Evolutionary conservation across 2,797 vertebrate genomes (phyloP).

Genomic region (Brachyrhaphis roseni): DNA sequence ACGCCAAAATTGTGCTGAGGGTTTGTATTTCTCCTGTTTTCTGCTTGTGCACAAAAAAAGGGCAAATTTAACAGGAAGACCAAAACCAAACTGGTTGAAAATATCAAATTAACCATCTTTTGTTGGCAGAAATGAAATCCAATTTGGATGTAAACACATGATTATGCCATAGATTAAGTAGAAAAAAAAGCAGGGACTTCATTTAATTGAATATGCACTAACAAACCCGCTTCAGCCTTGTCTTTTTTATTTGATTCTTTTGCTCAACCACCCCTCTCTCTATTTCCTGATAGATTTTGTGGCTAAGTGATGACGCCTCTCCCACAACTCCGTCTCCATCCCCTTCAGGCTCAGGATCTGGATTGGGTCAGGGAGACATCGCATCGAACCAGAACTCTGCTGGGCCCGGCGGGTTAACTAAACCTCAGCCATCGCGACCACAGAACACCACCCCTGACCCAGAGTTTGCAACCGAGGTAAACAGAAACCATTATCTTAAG

Average conservation of each 20-base stretch:
- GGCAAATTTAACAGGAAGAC: not conserved
- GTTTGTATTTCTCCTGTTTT: constrained; percentile 69
- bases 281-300: constrained; percentile 81
- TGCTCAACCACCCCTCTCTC: constrained; percentile 2
- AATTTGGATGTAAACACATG: not conserved
- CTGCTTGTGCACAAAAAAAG: not conserved
- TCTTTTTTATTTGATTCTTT: not conserved
- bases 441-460: constrained; percentile 83
- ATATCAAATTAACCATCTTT: constrained; percentile 2
- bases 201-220: not conserved
- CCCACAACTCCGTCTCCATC: constrained; percentile 74
- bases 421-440: constrained; percentile 73
- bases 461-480: constrained; percentile 88
- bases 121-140: not conserved
- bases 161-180: not conserved
- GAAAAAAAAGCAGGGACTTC: not conserved
- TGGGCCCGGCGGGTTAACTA: constrained; percentile 70
- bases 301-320: constrained; percentile 82
- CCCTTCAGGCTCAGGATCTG: constrained; percentile 54
- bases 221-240: not conserved
- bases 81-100: not conserved
- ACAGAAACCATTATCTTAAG: not conserved
- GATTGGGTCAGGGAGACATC: constrained; percentile 52
- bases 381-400: constrained; percentile 51
- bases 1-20: constrained; percentile 88